A percentile compares a stretch with the other conserved stretches of the same genome.
phyloP scores from a whole-genome alignment of 2,888 invertebrate genomes.

The Drosophila meridionalis region DNA sequence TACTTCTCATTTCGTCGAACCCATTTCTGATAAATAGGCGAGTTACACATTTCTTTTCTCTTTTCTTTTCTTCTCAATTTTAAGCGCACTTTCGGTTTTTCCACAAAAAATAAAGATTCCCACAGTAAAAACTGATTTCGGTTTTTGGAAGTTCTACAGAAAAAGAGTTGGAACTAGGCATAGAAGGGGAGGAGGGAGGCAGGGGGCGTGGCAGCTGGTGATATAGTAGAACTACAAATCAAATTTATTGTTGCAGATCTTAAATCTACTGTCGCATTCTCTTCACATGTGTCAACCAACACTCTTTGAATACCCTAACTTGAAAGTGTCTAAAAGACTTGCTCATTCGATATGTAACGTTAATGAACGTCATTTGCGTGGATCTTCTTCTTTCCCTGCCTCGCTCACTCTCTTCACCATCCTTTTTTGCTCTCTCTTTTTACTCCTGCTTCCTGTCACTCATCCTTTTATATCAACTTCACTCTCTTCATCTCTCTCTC shows the following conservation, averaged over 20 bases:
- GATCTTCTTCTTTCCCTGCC: not conserved
- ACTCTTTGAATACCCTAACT: constrained; percentile 23
- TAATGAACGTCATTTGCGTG: too few relatives aligned
- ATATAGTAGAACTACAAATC: constrained; percentile 45
- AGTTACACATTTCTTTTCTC: not conserved
- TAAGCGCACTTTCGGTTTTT: constrained; percentile 54
- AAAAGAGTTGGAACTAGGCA: not conserved
- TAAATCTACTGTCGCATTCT: constrained; percentile 35
- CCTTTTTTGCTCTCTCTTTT: not conserved
- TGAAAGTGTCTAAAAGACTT: not conserved
- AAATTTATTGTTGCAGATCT: constrained; percentile 60
- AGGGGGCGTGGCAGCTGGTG: not conserved
- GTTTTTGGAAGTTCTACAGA: constrained; percentile 36
- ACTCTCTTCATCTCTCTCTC: not conserved
- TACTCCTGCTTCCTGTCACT: not conserved
- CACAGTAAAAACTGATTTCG: constrained; percentile 13
- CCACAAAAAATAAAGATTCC: constrained; percentile 29
- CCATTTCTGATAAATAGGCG: constrained; percentile 8
- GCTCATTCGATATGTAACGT: not conserved
- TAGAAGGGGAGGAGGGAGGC: not conserved
- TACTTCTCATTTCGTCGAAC: not conserved
- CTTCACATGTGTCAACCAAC: constrained; percentile 54
- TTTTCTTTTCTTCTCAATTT: not conserved
- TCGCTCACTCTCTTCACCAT: not conserved
- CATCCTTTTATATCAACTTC: not conserved